Conservation (phyloP, 2,888 invertebrate species). For the Tetramorium bicarinatum region DNA sequence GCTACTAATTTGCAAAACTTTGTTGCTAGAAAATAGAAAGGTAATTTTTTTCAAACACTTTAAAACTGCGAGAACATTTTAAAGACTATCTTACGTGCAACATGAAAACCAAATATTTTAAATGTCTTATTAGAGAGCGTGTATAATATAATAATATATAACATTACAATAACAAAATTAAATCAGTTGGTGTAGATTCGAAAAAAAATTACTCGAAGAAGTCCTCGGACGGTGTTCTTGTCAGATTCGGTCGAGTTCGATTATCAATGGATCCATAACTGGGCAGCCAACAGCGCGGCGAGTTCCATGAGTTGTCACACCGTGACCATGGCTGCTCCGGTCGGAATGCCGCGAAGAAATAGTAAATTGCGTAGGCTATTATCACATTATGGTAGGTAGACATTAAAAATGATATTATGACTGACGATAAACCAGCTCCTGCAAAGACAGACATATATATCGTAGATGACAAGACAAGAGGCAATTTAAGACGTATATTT, state of each 20-base stretch:
- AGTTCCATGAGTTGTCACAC: slow-evolving; percentile 95
- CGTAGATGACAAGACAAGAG: not conserved
- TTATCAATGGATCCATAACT: slow-evolving; percentile 87
- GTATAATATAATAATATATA: not conserved
- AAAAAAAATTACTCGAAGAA: slow-evolving; percentile 93
- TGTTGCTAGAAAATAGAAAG: slow-evolving; percentile 88
- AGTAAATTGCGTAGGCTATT: slow-evolving; percentile 97
- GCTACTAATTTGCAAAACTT: slow-evolving; percentile 93
- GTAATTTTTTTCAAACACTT: not conserved
- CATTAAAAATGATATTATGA: slow-evolving; percentile 97
- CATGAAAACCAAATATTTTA: not conserved
- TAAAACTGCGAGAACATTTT: not conserved
- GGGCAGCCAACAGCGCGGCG: slow-evolving; percentile 93
- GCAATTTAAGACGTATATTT: not conserved
- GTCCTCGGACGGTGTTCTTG: slow-evolving; percentile 95
- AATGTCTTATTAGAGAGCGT: not conserved
- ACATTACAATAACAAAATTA: not conserved
- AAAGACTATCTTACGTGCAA: not conserved
- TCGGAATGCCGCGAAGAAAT: slow-evolving; percentile 96
- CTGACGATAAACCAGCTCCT: slow-evolving; percentile 97
- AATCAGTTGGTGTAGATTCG: not conserved
- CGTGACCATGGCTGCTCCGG: slow-evolving; percentile 96
- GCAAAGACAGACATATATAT: slow-evolving; percentile 64
- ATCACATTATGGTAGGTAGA: slow-evolving; percentile 98
- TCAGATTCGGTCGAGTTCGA: slow-evolving; percentile 90